A percentile compares a stretch with the other conserved stretches of the same genome.
These are phyloP conservation scores for Melanotaenia pygmaea DNA, from an alignment of 2,797 vertebrate species.

Conservation along the genomic window DNA sequence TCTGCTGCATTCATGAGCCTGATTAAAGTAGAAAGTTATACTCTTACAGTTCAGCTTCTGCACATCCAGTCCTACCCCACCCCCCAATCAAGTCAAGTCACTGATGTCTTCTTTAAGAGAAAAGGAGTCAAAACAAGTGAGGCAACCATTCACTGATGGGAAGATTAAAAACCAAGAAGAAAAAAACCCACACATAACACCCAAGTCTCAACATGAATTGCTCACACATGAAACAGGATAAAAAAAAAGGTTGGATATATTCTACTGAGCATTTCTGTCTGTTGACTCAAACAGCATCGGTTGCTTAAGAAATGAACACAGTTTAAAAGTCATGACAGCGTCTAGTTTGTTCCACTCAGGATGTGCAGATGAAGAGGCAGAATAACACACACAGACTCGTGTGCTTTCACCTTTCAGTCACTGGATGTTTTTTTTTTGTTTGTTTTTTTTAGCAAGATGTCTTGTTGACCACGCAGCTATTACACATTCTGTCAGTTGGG, in stretches of 20 bases:
- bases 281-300: slow-evolving; percentile 13
- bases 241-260: not conserved
- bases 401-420: not conserved
- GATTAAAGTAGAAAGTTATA: slow-evolving; percentile 55
- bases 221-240: slow-evolving; percentile 25
- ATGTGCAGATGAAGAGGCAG: slow-evolving; percentile 41
- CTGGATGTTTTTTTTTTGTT: not conserved
- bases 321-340: slow-evolving; percentile 44
- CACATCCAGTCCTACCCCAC: not conserved
- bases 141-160: slow-evolving; percentile 63
- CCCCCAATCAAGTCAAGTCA: not conserved
- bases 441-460: not conserved
- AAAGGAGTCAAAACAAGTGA: slow-evolving; percentile 76
- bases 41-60: slow-evolving; percentile 39
- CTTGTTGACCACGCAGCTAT: not conserved
- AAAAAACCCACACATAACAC: slow-evolving; percentile 29
- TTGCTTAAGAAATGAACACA: slow-evolving; percentile 29
- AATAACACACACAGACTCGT: slow-evolving; percentile 25
- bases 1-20: slow-evolving; percentile 25
- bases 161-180: slow-evolving; percentile 61
- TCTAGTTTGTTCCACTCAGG: slow-evolving; percentile 52
- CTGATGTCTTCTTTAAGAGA: slow-evolving; percentile 20
- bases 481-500: not conserved
- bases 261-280: not conserved
- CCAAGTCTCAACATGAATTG: slow-evolving; percentile 65